Evolutionary conservation across 1,140 invertebrate species (phyloP), one percentile per base, ranked within the genome.

Genomic region (Elymnias hypermnestra): DNA sequence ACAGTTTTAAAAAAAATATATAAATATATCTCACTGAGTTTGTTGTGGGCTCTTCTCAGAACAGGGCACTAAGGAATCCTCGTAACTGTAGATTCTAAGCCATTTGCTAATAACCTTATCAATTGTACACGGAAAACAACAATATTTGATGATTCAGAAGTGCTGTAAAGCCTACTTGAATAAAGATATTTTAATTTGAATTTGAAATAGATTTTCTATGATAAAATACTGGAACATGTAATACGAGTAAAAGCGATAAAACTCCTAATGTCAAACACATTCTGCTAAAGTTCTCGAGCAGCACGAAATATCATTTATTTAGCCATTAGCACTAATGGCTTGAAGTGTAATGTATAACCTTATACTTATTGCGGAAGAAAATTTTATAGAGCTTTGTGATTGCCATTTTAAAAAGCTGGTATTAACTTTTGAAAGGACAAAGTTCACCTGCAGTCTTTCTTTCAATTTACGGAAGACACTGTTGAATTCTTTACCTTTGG

Each of bases 391-490:
- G 33, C 15, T 35, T 12, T 5, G 5, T 15, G 31, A 0, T 2
- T n/a, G 14, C 31, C 15, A 33, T 33, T 33, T 33, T n/a, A 15
- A 33, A 17, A 3, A 33, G 15, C 33, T 36, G 9, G 17, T 36
- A 36, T 36, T 36, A 17, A 36, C 15, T 36, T 36, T 36, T 5
- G n/a, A 36, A 12, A 15, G 33, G 10, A 36, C 33, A 36, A 36
- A 36, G 15, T 21, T 36, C 33, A 10, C 17, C 17, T 19, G 33
- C 15, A 15, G 31, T 36, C 33, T 36, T 10, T 18, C 10, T 36
- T 36, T 15, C 12, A 21, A 36, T 36, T 36, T 13, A 36, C 33
- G 19, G 29, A 33, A 33, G 29, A 15, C 29, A 33, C 5, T 8
- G 29, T 33, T 33, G 12, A 15, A 14, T 33, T 33, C 29, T 33